Evolutionary conservation across 2,888 invertebrate genomes (phyloP).

Genomic region (Octodonta nipae): DNA sequence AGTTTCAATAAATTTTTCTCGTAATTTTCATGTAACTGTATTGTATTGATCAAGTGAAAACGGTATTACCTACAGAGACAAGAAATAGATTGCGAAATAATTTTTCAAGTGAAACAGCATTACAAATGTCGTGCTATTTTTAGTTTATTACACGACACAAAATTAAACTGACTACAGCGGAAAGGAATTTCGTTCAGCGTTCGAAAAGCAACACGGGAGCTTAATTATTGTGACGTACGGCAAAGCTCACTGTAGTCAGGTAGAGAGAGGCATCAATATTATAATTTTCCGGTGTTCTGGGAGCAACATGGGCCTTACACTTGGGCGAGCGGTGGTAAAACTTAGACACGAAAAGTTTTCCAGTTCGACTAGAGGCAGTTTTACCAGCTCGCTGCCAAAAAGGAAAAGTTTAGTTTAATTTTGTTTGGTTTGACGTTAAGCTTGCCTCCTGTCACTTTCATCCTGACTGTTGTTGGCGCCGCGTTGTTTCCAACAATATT

Average conservation of each 20-base stretch:
- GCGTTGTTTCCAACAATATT: slow-evolving; percentile 34
- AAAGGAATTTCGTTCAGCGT: no score
- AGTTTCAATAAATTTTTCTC: no score
- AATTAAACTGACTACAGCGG: no score
- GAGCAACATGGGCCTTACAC: slow-evolving; percentile 28
- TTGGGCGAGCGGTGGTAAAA: slow-evolving; percentile 34
- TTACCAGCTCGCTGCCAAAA: slow-evolving; percentile 35
- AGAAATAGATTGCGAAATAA: no score
- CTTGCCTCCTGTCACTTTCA: slow-evolving; percentile 38
- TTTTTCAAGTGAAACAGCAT: no score
- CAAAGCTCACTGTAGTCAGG: slow-evolving; percentile 22
- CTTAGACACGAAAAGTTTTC: slow-evolving; percentile 37
- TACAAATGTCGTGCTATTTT: no score
- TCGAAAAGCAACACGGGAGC: no score
- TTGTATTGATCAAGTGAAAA: no score
- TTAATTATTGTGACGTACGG: slow-evolving; percentile 22
- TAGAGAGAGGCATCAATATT: slow-evolving; percentile 33
- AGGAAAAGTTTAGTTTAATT: slow-evolving; percentile 40
- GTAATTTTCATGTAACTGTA: no score
- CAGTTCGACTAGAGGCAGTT: slow-evolving; percentile 29
- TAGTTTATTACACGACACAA: no score
- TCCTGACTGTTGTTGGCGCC: slow-evolving; percentile 33
- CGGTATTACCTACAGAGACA: no score
- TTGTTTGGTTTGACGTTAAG: slow-evolving; percentile 40
- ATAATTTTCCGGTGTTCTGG: slow-evolving; percentile 36